phyloP scores from a whole-genome alignment of 2,888 invertebrate genomes.

The Muscina levida region DNA sequence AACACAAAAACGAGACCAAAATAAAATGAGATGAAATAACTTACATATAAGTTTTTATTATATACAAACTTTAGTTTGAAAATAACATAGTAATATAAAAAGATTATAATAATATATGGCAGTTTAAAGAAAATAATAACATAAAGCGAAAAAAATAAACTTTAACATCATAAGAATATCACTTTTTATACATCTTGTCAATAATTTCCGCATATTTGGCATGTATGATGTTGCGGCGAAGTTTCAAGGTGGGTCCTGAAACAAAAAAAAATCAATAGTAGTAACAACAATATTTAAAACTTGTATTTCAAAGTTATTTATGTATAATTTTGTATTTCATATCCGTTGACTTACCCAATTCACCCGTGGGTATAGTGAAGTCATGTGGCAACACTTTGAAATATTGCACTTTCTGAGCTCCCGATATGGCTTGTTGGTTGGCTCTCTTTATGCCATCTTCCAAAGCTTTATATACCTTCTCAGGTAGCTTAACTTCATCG shows the following conservation, averaged over 20 bases:
- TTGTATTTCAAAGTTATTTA: no score
- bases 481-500: constrained; percentile 81
- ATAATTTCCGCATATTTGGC: constrained; percentile 86
- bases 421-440: constrained; percentile 89
- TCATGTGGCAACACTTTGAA: constrained; percentile 90
- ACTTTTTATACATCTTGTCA: constrained; percentile 72
- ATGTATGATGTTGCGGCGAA: constrained; percentile 87
- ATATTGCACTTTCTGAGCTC: constrained; percentile 93
- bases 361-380: constrained; percentile 91
- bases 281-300: no score
- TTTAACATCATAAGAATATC: not conserved
- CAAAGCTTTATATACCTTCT: constrained; percentile 83
- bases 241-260: constrained; percentile 91
- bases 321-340: not conserved
- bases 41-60: not conserved
- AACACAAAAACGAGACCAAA: not conserved
- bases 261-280: constrained; percentile 15
- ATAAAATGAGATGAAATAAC: not conserved
- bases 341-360: constrained; percentile 81
- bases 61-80: no score
- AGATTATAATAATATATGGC: no score
- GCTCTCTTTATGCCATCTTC: constrained; percentile 88
- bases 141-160: not conserved
- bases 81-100: no score
- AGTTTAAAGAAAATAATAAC: no score